A percentile compares a stretch with the other conserved stretches of the same genome.
phyloP scores from a whole-genome alignment of 92 coral and sea anemone species.

The Paragorgia papillata region DNA sequence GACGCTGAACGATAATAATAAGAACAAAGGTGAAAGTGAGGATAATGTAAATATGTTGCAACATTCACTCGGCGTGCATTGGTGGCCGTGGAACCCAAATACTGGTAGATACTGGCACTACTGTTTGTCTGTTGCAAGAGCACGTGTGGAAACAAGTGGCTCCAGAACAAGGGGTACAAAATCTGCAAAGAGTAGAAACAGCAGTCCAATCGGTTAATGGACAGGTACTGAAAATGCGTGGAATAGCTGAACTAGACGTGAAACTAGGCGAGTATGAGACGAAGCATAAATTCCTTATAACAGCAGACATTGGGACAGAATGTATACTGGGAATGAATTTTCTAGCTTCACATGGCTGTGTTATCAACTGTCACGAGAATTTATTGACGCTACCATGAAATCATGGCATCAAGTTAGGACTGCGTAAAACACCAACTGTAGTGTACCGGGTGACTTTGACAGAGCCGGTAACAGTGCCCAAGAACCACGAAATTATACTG shows the following conservation, averaged over 20 bases:
- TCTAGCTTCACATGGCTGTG: neutral
- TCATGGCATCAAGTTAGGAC: neutral
- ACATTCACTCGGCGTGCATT: neutral
- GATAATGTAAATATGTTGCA: neutral
- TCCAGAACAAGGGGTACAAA: neutral
- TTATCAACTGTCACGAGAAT: neutral
- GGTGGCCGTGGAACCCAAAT: neutral
- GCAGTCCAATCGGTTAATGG: neutral
- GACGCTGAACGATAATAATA: neutral
- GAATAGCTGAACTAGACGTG: neutral
- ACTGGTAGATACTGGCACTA: slow-evolving; percentile 6
- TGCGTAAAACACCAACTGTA: neutral
- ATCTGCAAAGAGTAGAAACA: neutral
- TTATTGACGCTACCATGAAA: neutral
- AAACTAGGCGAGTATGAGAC: neutral
- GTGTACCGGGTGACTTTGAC: neutral
- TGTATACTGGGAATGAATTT: slow-evolving; percentile 9
- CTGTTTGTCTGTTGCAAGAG: neutral
- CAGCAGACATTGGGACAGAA: neutral
- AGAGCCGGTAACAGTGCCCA: slow-evolving; percentile 13
- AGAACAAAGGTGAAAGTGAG: neutral
- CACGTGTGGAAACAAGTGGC: neutral
- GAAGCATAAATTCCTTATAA: neutral
- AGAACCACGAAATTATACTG: slow-evolving; percentile 9
- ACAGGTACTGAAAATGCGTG: neutral